phyloP scores from a whole-genome alignment of 2,888 invertebrate genomes.

The Xylocampa areola region DNA sequence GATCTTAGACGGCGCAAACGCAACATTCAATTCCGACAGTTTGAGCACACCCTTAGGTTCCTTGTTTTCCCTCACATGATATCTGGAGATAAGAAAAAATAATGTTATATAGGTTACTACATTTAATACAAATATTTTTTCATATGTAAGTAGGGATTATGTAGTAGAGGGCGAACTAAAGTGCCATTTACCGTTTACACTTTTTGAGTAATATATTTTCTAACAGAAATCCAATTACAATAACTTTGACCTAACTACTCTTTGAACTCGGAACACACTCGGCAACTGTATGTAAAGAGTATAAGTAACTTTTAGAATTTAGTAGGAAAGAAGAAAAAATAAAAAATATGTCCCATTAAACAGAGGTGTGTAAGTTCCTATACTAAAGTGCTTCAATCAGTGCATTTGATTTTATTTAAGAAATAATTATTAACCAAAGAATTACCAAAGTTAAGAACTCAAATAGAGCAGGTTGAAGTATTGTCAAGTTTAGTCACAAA shows the following conservation, averaged over 20 bases:
- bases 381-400: slow-evolving; percentile 2
- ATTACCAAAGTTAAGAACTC: neutral
- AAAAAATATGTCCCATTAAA: too few species aligned
- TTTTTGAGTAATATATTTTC: too few species aligned
- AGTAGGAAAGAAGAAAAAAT: too few species aligned
- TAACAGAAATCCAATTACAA: too few species aligned
- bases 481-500: slow-evolving; percentile 26
- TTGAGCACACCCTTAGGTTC: slow-evolving; percentile 95
- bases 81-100: slow-evolving; percentile 74
- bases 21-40: slow-evolving; percentile 95
- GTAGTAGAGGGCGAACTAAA: too few species aligned
- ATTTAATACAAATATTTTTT: neutral
- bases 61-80: slow-evolving; percentile 93
- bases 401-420: neutral
- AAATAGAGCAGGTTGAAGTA: slow-evolving; percentile 23
- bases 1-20: slow-evolving; percentile 95
- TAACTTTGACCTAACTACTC: too few species aligned
- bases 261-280: too few species aligned
- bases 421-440: neutral
- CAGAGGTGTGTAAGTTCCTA: neutral
- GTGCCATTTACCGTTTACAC: too few species aligned
- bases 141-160: too few species aligned
- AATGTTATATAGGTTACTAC: neutral
- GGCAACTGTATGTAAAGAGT: too few species aligned
- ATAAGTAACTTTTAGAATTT: too few species aligned